phyloP scores from a whole-genome alignment of 2,113 vertebrate genomes.

The Lycaon pictus region DNA sequence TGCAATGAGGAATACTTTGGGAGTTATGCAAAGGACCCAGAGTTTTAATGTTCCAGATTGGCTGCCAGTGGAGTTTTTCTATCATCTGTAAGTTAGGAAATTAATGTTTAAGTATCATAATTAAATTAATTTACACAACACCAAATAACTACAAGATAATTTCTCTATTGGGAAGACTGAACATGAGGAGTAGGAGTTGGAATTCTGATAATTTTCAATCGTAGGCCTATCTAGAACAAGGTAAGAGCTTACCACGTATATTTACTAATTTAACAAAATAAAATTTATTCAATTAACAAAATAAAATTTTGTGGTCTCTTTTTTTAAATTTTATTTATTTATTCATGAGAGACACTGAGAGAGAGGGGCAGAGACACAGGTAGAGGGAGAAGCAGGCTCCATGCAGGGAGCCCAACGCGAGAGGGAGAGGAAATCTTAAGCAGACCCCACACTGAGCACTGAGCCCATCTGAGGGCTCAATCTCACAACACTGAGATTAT shows the following conservation, averaged over 20 bases:
- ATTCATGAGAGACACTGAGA: background rate
- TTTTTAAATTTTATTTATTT: background rate
- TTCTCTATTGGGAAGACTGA: background rate
- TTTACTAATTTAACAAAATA: background rate
- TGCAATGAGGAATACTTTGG: background rate
- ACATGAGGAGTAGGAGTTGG: background rate
- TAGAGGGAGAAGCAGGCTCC: too few species aligned
- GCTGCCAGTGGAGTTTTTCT: background rate
- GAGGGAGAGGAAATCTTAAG: background rate
- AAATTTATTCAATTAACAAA: background rate
- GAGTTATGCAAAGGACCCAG: background rate
- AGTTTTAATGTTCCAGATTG: background rate
- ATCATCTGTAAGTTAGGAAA: background rate
- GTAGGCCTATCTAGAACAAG: background rate
- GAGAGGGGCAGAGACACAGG: background rate
- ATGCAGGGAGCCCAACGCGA: too few species aligned
- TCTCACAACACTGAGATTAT: background rate
- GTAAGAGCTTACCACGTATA: background rate
- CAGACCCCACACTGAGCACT: background rate
- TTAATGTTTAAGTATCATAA: background rate
- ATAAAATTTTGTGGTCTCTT: background rate
- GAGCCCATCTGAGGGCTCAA: background rate
- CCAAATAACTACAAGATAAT: background rate
- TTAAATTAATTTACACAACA: background rate
- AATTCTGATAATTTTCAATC: background rate